phyloP scores from a whole-genome alignment of 2,797 vertebrate genomes.

The Steatocranus sp. region DNA sequence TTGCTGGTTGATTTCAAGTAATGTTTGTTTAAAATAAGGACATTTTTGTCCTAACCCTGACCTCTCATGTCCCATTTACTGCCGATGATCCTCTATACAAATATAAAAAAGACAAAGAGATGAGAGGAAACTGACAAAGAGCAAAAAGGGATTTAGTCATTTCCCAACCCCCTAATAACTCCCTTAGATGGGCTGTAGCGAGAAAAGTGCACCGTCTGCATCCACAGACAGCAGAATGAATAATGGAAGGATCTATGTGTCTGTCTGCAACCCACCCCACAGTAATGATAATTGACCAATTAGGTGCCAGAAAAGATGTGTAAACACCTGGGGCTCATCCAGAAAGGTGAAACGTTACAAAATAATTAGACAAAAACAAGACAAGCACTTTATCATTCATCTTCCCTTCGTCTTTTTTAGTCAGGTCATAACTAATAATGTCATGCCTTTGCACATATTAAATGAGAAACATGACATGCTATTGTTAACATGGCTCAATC shows the following conservation, averaged over 20 bases:
- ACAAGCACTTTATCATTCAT: background rate
- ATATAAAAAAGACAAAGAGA: background rate
- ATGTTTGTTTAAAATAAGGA: background rate
- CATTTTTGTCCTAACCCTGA: accelerated
- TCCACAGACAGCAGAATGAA: slow-evolving; percentile 25
- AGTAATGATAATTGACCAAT: slow-evolving; percentile 48
- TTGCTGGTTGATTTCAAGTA: background rate
- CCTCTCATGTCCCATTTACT: background rate
- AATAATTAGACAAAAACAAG: background rate
- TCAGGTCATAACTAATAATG: slow-evolving; percentile 9
- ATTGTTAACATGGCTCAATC: accelerated
- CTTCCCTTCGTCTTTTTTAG: background rate
- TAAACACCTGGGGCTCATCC: slow-evolving; percentile 39
- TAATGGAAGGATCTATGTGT: slow-evolving; percentile 15
- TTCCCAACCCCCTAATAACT: slow-evolving; percentile 29
- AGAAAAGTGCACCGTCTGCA: slow-evolving; percentile 17
- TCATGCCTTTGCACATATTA: background rate
- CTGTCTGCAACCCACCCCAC: background rate
- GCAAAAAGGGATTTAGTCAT: slow-evolving; percentile 1
- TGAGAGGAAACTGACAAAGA: background rate
- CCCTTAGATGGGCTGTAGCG: slow-evolving; percentile 11
- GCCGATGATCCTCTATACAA: background rate
- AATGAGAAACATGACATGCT: background rate
- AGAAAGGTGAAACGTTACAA: background rate
- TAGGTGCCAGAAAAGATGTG: background rate